Percentiles rank a stretch among this genome's conserved stretches.
Conservation (phyloP, 1,140 invertebrate genomes). For the Frieseomelitta varia region DNA sequence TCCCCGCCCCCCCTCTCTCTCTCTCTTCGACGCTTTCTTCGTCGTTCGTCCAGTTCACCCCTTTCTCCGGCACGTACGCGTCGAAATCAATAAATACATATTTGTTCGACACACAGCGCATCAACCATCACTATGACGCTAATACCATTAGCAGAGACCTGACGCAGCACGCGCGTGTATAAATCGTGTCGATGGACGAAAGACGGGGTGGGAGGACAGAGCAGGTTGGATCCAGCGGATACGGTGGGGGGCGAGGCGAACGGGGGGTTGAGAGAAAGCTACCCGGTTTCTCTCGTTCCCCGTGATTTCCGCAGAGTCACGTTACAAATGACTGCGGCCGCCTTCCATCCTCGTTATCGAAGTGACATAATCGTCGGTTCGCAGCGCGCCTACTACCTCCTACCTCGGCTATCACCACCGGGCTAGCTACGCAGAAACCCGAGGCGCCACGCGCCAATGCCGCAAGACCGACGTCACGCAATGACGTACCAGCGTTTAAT, state of each 20-base stretch:
- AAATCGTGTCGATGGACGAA: conserved; percentile 19
- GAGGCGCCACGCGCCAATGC: conserved; percentile 27
- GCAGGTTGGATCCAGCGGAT: too few relatives aligned
- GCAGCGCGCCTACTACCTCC: conserved; percentile 29
- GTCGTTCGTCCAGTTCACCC: neutral
- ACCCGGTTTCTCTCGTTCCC: conserved; percentile 62
- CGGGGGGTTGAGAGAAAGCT: conserved; percentile 22
- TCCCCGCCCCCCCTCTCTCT: neutral
- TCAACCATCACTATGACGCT: conserved; percentile 74
- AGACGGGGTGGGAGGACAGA: conserved; percentile 16
- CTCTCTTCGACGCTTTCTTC: too few relatives aligned
- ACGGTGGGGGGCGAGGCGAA: neutral
- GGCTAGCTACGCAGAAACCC: conserved; percentile 10
- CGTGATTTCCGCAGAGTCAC: conserved; percentile 78
- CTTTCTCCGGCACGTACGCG: neutral
- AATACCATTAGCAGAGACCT: conserved; percentile 73
- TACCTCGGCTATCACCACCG: conserved; percentile 5
- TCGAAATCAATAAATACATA: conserved; percentile 77
- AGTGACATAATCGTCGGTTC: conserved; percentile 77
- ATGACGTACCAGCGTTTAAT: conserved; percentile 67
- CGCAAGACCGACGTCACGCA: conserved; percentile 46
- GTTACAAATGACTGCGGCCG: conserved; percentile 78
- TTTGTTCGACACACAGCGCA: conserved; percentile 70
- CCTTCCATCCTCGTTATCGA: conserved; percentile 76
- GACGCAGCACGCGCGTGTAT: conserved; percentile 50